Base-by-base conservation (phyloP, 2,888 invertebrate species). In the Pterostichus niger region DNA sequence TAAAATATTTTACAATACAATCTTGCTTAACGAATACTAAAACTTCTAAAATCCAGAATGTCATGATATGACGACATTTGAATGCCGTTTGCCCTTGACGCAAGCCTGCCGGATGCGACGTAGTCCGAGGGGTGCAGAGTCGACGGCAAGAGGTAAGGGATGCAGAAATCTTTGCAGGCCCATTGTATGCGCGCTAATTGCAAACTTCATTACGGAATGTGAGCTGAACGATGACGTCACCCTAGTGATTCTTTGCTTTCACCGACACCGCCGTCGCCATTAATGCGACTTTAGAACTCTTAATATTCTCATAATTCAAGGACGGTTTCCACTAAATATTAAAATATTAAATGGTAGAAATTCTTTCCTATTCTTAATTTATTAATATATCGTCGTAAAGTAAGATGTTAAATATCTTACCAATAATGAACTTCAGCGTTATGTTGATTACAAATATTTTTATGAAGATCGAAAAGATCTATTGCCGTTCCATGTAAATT, bases 131-230 rank as follows among this genome's bases (percentile, higher is more conserved):
- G 24, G 68, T 44, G 68, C 44, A 71, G 68, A 44, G 44, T 6
- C 68, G 13, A 17, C 68, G 0, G 9, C 40, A 71, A 17, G 40
- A 44, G 68, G 68, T 44, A 44, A 40, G 46, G 17, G 68, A 71
- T 71, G 44, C 68, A 44, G 68, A 71, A 71, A 71, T 71, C 68
- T 71, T 71, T 71, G 68, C 68, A 71, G 46, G 40, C 46, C 46
- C 80, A 80, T 64, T 80, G 80, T 80, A 68, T 80, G 80, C 80
- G 68, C 52, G 49, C 80, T 80, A 80, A 80, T 80, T 80, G 80
- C 80, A 68, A 80, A 80, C 80, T 80, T 80, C 80, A 80, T 80
- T 80, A 80, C 68, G 15, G 80, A 11, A 11, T 54, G 56, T 56
- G 76, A 56, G 56, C 35, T 40, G 54, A 35, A 31, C 54, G 56